These are phyloP conservation scores for Oryzias javanicus DNA, from an alignment of 2,113 vertebrate species.

Conservation along the genomic window DNA sequence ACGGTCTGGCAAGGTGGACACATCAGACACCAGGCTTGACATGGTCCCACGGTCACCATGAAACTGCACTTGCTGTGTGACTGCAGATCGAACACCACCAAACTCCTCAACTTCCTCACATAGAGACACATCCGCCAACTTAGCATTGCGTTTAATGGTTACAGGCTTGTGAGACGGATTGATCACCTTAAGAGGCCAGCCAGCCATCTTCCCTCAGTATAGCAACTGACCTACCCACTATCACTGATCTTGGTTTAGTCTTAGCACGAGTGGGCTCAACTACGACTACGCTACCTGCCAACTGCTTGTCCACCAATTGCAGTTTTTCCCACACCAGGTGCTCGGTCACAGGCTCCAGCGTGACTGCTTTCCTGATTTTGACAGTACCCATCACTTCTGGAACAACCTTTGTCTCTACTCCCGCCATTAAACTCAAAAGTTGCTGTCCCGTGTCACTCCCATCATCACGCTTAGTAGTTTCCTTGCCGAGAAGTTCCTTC, in stretches of 20 bases:
- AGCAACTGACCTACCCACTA: not conserved
- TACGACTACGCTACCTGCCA: not conserved
- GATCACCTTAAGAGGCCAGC: not conserved
- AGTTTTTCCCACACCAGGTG: slow-evolving; percentile 7
- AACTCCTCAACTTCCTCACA: not conserved
- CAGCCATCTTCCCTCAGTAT: slow-evolving; percentile 2
- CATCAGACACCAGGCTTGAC: too few relatives aligned
- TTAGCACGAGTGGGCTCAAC: slow-evolving; percentile 3
- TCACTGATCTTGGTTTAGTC: not conserved
- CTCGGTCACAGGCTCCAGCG: slow-evolving; percentile 1
- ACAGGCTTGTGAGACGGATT: too few relatives aligned
- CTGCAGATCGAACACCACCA: not conserved
- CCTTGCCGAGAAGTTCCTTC: too few relatives aligned
- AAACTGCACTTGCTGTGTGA: not conserved
- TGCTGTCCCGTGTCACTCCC: too few relatives aligned
- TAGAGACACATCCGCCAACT: not conserved
- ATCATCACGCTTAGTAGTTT: too few relatives aligned
- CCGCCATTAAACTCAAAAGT: too few relatives aligned
- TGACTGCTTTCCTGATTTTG: slow-evolving; percentile 1
- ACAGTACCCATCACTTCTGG: not conserved
- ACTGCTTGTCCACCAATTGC: not conserved
- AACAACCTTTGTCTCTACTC: too few relatives aligned
- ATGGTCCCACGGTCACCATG: not conserved
- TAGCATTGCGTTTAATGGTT: not conserved
- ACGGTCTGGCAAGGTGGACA: too few relatives aligned